Evolutionary conservation across 30 jellyfish, hydroid and myxozoan genomes (phyloP), one percentile per base, ranked within the genome.

Genomic region (Cassiopea xamachana): DNA sequence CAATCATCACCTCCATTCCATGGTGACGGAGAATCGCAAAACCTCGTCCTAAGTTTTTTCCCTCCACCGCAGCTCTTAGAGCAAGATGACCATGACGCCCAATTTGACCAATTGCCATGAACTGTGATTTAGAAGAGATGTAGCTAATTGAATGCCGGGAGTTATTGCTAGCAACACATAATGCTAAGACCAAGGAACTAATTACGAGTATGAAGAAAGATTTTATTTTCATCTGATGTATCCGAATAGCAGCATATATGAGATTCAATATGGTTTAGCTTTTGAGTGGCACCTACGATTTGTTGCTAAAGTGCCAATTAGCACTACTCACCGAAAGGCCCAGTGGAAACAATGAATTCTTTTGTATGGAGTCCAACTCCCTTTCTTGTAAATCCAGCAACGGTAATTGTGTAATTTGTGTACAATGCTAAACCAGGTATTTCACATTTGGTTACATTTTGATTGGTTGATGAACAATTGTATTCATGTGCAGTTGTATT

Each of bases 1-100:
- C 98, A 92, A 15, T 80, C 81, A 48, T 89, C 90, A 1, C 98
- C 98, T 1, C 98, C 98, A 58, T 86, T 92, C 89, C 87, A 85
- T 0, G 98, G 95, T 7, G 80, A 8, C 5, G 98, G 98, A 81
- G 71, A 72, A 1, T 81, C 78, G 78, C 98, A 92, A 55, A 60
- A 45, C 64, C 98, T 70, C 39, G 7, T 16, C 51, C 92, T 79
- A 13, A 10, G 7, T 47, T 75, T 78, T 15, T 19, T 45, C 0
- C 98, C 98, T 7, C 76, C 81, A 55, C 92, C 98, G 69, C 98
- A 92, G 55, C 86, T 77, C 44, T 72, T 86, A 7, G 89, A 76
- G 82, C 98, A 92, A 14, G 79, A 82, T 3, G 85, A 79, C 98
- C 98, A 92, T 19, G 27, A 50, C 1, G 76, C 48, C 98, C 98